Percentiles rank a stretch among this genome's conserved stretches.
These are phyloP conservation scores for Acrocephalus kingi DNA, from an alignment of 2,113 vertebrate genomes.

Conservation along the genomic window DNA sequence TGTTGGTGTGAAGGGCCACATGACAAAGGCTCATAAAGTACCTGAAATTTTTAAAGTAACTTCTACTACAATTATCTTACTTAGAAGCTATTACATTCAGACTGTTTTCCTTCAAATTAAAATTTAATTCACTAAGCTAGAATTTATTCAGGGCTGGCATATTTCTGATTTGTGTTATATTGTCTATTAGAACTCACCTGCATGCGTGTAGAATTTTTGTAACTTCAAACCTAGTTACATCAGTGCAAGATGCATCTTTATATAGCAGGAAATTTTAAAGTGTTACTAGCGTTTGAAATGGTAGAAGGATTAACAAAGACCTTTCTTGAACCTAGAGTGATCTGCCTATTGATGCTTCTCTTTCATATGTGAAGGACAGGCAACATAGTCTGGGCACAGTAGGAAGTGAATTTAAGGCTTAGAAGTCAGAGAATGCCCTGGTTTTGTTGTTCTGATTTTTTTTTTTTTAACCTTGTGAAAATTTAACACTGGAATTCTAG, in stretches of 20 bases:
- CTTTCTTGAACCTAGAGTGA: not conserved
- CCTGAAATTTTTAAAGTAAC: not conserved
- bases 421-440: not conserved
- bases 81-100: not conserved
- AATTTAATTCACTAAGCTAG: not conserved
- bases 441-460: not conserved
- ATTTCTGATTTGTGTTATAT: not conserved
- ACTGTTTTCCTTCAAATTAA: not conserved
- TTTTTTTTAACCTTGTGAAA: not conserved
- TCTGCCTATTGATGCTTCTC: not conserved
- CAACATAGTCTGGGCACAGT: too few relatives aligned
- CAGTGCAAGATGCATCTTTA: not conserved
- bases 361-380: not conserved
- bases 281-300: not conserved
- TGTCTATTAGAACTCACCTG: not conserved
- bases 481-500: not conserved
- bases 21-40: not conserved
- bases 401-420: not conserved
- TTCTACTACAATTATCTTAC: not conserved
- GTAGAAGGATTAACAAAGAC: not conserved
- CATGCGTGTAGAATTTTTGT: not conserved
- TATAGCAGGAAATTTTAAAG: not conserved
- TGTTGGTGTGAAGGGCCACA: not conserved
- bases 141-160: not conserved
- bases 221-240: not conserved